Evolutionary conservation across 2,113 vertebrate genomes (phyloP).

Genomic region (Genyomyrus donnyi): DNA sequence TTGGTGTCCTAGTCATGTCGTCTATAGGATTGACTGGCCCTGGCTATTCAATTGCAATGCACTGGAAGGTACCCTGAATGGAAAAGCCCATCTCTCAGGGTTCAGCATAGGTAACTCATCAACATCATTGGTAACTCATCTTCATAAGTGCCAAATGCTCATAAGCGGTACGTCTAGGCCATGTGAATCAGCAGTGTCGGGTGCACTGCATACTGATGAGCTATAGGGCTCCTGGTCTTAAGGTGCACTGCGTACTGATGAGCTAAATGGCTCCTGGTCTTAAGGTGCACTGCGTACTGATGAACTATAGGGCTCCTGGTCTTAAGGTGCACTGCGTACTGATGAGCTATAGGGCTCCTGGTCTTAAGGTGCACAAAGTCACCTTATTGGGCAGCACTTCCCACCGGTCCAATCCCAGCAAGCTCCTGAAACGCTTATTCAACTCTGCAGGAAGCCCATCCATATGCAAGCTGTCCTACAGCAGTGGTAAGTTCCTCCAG

Average conservation of each 20-base stretch:
- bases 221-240: too few relatives aligned
- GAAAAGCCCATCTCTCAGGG: too few relatives aligned
- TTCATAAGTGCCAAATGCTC: background rate
- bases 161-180: background rate
- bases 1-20: background rate
- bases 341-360: background rate
- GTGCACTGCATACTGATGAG: background rate
- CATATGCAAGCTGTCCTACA: background rate
- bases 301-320: background rate
- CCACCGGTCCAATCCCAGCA: background rate
- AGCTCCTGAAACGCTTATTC: background rate
- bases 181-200: background rate
- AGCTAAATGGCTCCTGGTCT: too few relatives aligned
- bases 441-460: background rate
- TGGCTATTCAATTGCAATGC: background rate
- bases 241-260: too few relatives aligned
- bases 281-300: too few relatives aligned
- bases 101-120: too few relatives aligned
- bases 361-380: background rate
- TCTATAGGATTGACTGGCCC: background rate
- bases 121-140: background rate
- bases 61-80: background rate
- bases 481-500: background rate
- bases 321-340: too few relatives aligned
- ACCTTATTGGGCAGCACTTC: background rate